These are phyloP conservation scores for Octomys mimax DNA, from an alignment of 2,797 vertebrate species.

Conservation along the genomic window DNA sequence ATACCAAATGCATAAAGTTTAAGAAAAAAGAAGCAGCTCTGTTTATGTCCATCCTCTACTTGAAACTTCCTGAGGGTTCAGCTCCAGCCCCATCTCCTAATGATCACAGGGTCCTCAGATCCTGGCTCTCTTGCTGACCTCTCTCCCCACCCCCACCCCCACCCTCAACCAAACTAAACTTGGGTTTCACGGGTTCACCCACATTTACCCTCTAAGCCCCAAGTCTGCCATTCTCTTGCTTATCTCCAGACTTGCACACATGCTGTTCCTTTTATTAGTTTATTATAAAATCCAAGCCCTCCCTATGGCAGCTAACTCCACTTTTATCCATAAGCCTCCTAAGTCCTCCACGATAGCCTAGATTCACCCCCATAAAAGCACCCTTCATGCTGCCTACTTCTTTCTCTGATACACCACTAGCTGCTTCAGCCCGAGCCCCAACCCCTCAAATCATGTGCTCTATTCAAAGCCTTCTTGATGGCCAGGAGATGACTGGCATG, in stretches of 20 bases:
- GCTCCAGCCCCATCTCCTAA: neutral
- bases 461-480: neutral
- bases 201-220: neutral
- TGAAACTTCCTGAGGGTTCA: neutral
- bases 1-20: too few species aligned
- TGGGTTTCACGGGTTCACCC: neutral
- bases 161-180: neutral
- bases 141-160: neutral
- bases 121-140: neutral
- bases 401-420: neutral
- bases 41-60: neutral
- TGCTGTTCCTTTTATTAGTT: neutral
- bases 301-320: neutral
- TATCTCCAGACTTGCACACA: neutral
- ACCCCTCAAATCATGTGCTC: neutral
- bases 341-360: neutral
- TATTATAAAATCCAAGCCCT: conserved; percentile 11
- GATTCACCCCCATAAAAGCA: neutral
- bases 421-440: neutral
- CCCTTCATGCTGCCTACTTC: neutral
- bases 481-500: neutral
- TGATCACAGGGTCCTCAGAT: neutral
- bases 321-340: neutral
- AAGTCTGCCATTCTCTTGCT: neutral
- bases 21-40: neutral